Evolutionary conservation across 2,888 invertebrate species (phyloP).

Genomic region (Adelognathus sp.): DNA sequence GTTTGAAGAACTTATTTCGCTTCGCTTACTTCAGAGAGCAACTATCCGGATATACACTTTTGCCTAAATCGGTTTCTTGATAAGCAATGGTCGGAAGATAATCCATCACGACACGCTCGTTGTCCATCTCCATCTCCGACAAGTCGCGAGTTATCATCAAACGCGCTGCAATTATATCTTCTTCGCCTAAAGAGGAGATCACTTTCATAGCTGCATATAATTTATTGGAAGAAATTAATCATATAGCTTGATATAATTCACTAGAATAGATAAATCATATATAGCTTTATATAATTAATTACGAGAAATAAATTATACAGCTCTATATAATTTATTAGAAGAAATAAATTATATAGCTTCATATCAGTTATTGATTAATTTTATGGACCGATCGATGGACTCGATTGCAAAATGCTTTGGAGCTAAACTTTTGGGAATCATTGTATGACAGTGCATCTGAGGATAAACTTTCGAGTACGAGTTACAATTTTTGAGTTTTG

Average conservation of each 20-base stretch:
- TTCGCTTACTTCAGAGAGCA: constrained; percentile 61
- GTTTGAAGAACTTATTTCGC: not conserved
- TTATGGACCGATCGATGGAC: too few species aligned
- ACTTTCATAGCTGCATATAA: not conserved
- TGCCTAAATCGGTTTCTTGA: constrained; percentile 81
- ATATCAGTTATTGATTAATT: not conserved
- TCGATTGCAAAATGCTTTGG: too few species aligned
- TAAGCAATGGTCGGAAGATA: constrained; percentile 82
- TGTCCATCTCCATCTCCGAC: constrained; percentile 78
- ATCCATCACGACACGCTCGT: constrained; percentile 80
- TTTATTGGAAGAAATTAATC: not conserved
- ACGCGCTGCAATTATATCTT: constrained; percentile 75
- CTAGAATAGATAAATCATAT: not conserved
- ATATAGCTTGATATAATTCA: too few species aligned
- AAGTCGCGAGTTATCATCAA: constrained; percentile 77
- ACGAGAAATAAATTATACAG: not conserved
- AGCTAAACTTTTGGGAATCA: too few species aligned
- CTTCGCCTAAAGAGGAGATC: constrained; percentile 63
- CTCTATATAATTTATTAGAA: not conserved
- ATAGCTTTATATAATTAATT: not conserved
- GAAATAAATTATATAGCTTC: not conserved
- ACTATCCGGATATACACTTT: constrained; percentile 74
- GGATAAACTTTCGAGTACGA: too few species aligned
- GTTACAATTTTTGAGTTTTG: too few species aligned
- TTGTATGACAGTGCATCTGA: too few species aligned